These are phyloP conservation scores for Gambusia affinis DNA, from an alignment of 2,113 vertebrate genomes.

Conservation along the genomic window DNA sequence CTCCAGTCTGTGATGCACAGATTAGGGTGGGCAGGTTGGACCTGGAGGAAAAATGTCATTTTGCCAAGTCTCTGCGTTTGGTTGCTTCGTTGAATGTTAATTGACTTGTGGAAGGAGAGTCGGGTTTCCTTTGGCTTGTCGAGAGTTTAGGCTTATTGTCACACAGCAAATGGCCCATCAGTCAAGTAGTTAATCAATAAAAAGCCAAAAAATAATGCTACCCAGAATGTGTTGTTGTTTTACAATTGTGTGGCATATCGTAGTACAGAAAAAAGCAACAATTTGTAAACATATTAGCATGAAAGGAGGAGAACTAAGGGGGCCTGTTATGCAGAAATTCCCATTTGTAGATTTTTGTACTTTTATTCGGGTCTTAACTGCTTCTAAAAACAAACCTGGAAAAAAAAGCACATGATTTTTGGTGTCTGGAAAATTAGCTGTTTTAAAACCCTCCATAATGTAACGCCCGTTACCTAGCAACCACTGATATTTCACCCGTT, in stretches of 20 bases:
- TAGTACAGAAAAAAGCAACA: neutral
- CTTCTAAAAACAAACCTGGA: too few relatives aligned
- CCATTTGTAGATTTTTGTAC: too few relatives aligned
- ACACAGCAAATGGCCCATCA: slow-evolving; percentile 34
- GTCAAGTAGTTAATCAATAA: slow-evolving; percentile 16
- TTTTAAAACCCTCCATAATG: too few relatives aligned
- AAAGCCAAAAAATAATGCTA: neutral
- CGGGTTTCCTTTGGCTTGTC: slow-evolving; percentile 1
- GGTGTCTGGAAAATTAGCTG: too few relatives aligned
- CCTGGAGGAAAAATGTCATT: neutral
- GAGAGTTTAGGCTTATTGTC: slow-evolving; percentile 7
- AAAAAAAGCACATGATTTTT: too few relatives aligned
- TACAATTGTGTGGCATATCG: neutral
- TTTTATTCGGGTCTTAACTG: too few relatives aligned
- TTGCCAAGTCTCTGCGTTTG: slow-evolving; percentile 16
- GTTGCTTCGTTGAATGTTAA: slow-evolving; percentile 19
- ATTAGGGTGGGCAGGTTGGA: slow-evolving; percentile 7
- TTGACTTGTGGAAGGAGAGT: slow-evolving; percentile 28
- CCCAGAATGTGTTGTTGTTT: neutral
- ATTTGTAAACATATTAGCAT: neutral
- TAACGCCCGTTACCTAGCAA: too few relatives aligned
- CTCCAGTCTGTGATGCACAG: slow-evolving; percentile 20
- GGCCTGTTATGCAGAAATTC: too few relatives aligned
- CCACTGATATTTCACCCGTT: too few relatives aligned
- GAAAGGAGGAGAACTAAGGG: neutral